Base-by-base conservation (phyloP, 2,113 vertebrate species). In the Grallaria varia region DNA sequence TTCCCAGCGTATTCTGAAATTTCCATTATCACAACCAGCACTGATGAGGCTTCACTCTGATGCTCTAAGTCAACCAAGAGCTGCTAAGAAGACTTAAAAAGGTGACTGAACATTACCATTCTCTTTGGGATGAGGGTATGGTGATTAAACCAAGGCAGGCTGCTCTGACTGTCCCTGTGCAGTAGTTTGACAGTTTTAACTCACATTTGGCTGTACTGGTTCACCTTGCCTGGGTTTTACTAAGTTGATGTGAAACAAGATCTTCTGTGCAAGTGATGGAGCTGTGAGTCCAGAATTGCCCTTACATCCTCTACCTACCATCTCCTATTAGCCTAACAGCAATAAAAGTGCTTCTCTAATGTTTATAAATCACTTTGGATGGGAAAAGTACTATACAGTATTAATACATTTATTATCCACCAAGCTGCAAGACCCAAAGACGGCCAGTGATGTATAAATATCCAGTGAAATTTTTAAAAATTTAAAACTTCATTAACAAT, bases 401-500 rank as follows among this genome's bases (percentile, higher is more conserved):
- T 83, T 91, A 91, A 94, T 55, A 39, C 87, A 96, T 93, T 93
- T 88, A 95, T 93, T 88, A 95, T 37, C 87, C 52, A 72, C 55
- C 50, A 2, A 62, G 84, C 96, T 79, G 69, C 89, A 27, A 85
- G 82, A 78, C 45, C 74, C 68, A 21, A 42, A 87, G 93, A 93
- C 0, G 25, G 81, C 37, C 75, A 71, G 63, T 2, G 11, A 74
- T 60, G 76, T 31, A 95, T 82, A 97, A 96, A 96, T 94, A 96
- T 6, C 89, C 89, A 79, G 93, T 6, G 30, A 91, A 96, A 95
- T 28, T 74, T 82, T 96, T 45, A 94, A 96, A 96, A 94, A 97
- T 94, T 91, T 91, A 96, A 55, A 94, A 76, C 89, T 79, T 77
- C 91, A 90, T 96, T 91, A 96, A 95, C 74, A 91, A 97, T 95